Evolutionary conservation across 1,140 invertebrate genomes (phyloP).

Genomic region (Drosophila truncata): DNA sequence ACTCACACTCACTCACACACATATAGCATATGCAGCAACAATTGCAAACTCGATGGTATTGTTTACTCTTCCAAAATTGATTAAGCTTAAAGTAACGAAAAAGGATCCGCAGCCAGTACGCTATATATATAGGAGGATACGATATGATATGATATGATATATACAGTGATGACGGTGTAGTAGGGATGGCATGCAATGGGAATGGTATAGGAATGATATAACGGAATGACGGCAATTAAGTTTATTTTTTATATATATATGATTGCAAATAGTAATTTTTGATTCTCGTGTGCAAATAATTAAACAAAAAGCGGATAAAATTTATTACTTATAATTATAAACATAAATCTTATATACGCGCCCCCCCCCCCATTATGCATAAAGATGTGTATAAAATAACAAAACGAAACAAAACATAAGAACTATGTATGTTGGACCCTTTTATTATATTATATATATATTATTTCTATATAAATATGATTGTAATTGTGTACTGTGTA

Average conservation of each 20-base stretch:
- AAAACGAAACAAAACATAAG: conserved; percentile 56
- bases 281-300: conserved; percentile 84
- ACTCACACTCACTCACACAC: conserved; percentile 35
- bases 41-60: conserved; percentile 82
- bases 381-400: conserved; percentile 59
- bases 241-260: conserved; percentile 84
- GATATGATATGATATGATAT: conserved; percentile 47
- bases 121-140: conserved; percentile 42
- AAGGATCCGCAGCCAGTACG: conserved; percentile 48
- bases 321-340: conserved; percentile 82
- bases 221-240: conserved; percentile 75
- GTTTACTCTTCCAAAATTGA: conserved; percentile 84
- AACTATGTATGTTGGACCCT: conserved; percentile 63
- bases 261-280: conserved; percentile 84
- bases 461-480: conserved; percentile 53
- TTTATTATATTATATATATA: conserved; percentile 68
- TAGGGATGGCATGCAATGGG: conserved; percentile 44
- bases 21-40: conserved; percentile 77
- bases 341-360: conserved; percentile 74
- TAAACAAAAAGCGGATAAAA: conserved; percentile 73
- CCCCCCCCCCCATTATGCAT: conserved; percentile 41
- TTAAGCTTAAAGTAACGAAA: conserved; percentile 78
- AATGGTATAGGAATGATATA: conserved; percentile 44
- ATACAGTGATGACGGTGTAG: conserved; percentile 44
- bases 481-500: conserved; percentile 60